Percentiles rank a stretch among this genome's conserved stretches.
These are phyloP conservation scores for Melanargia galathea DNA, from an alignment of 2,888 invertebrate genomes.

Conservation along the genomic window DNA sequence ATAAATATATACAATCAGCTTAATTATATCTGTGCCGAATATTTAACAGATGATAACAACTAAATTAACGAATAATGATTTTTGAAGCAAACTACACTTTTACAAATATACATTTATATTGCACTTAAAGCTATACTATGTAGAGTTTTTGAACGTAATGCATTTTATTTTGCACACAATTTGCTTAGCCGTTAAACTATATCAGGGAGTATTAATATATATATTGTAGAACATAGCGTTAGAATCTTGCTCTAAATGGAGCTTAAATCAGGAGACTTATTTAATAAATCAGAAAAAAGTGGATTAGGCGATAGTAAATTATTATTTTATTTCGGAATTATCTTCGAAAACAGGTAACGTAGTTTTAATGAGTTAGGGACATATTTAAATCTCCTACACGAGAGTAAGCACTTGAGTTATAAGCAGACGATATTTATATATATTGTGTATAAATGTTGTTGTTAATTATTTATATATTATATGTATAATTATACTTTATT, in stretches of 20 bases:
- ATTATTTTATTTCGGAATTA: conserved; percentile 30
- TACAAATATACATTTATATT: conserved; percentile 36
- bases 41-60: not conserved
- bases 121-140: conserved; percentile 34
- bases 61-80: conserved; percentile 28
- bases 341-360: conserved; percentile 40
- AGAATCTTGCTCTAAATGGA: conserved; percentile 35
- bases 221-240: conserved; percentile 32
- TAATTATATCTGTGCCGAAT: conserved; percentile 11
- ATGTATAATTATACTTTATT: conserved; percentile 48
- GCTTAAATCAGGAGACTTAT: conserved; percentile 35
- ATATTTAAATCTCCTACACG: conserved; percentile 41
- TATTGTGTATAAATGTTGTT: conserved; percentile 68
- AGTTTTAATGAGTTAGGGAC: conserved; percentile 48
- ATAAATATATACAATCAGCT: conserved; percentile 26
- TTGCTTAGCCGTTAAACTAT: conserved; percentile 36
- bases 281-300: conserved; percentile 11
- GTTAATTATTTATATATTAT: conserved; percentile 57
- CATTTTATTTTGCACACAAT: conserved; percentile 39
- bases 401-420: conserved; percentile 51
- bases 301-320: conserved; percentile 6
- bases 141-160: conserved; percentile 30
- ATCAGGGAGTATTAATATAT: conserved; percentile 29
- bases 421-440: conserved; percentile 53
- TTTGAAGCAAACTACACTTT: conserved; percentile 32